Evolutionary conservation across 2,113 vertebrate species (phyloP), one percentile per base, ranked within the genome.

Genomic region (Burhinus bistriatus): DNA sequence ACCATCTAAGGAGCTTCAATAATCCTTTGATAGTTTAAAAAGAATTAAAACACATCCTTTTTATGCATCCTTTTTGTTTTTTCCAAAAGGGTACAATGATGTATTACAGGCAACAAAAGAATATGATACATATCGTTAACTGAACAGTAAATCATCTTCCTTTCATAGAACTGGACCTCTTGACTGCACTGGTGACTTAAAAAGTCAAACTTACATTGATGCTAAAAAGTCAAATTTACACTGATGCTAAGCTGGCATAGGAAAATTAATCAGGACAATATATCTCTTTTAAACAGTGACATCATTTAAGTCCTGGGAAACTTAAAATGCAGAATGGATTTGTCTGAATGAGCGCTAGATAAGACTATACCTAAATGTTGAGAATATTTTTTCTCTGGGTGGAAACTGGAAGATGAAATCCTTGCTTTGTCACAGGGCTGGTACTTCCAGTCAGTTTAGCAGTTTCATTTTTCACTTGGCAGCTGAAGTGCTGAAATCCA

Each of bases 401-500:
- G 17, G 11, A 64, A 40, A 62, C 32, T 12, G 70, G 66, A 76
- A 79, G 29, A 59, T 54, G 38, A 89, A 89, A 57, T 13, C 11
- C 54, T 59, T 59, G 20, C 20, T 97, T 93, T 77, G 29, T 52
- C 68, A 62, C 59, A 87, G 45, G 25, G 70, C 45, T 62, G 34
- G n/a, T 85, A 49, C 17, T 76, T 91, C 52, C 57, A 89, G 52
- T 71, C 77, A 79, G 47, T 83, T 94, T 65, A 84, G 57, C 52
- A 72, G 65, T 82, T 91, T 57, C 11, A 29, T 85, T 87, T 93
- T 89, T 93, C 57, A 65, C 70, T 95, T 94, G 86, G 77, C 51
- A 89, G 57, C 61, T 6, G 2, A 89, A 96, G 62, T 30, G 51
- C 29, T 80, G 77, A 95, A 95, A 94, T 58, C 19, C 73, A 89